phyloP scores from a whole-genome alignment of 2,888 invertebrate species.

The Brachyopa scutellaris region DNA sequence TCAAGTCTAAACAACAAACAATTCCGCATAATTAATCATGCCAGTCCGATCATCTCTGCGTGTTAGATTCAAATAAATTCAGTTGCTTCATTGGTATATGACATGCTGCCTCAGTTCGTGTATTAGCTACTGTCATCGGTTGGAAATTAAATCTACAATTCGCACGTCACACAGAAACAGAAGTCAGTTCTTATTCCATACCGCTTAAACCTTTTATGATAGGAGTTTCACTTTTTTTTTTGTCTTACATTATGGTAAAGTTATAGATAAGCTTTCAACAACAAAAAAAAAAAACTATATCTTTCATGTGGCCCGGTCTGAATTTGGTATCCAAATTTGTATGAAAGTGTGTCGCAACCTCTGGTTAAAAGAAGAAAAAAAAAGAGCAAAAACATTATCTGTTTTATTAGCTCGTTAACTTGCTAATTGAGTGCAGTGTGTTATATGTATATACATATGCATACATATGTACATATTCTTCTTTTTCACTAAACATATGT shows the following conservation, averaged over 20 bases:
- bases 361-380: constrained; percentile 7
- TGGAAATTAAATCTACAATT: not conserved
- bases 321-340: not conserved
- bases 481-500: no score
- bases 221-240: constrained; percentile 23
- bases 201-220: no score
- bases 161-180: constrained; percentile 8
- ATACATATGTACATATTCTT: no score
- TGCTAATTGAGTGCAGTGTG: constrained; percentile 61
- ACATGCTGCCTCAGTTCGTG: not conserved
- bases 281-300: not conserved
- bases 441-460: no score
- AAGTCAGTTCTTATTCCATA: no score
- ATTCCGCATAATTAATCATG: constrained; percentile 26
- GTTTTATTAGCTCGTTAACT: constrained; percentile 55
- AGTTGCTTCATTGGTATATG: not conserved
- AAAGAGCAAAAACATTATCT: not conserved
- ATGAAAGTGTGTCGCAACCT: constrained; percentile 12
- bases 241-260: no score
- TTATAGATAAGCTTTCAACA: not conserved
- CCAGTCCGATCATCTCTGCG: constrained; percentile 14
- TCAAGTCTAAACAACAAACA: not conserved
- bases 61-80: constrained; percentile 32
- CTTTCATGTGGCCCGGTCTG: not conserved
- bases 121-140: constrained; percentile 1